Evolutionary conservation across 23 tunicate genomes (phyloP).

Genomic region (Pegea sp.): DNA sequence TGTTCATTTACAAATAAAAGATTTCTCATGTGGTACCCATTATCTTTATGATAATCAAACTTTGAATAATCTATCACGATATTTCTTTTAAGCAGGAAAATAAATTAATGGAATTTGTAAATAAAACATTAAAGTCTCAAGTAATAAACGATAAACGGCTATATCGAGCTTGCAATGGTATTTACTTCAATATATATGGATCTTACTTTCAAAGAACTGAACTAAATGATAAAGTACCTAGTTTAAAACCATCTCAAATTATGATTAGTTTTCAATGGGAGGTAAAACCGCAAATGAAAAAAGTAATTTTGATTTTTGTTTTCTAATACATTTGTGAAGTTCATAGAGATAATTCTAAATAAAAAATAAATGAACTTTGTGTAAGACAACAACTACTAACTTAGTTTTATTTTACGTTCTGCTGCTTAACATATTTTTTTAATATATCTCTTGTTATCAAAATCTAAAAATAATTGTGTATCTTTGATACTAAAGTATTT

Average conservation of each 20-base stretch:
- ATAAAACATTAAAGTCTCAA: neutral
- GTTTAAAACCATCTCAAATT: conserved; percentile 6
- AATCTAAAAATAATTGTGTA: too few relatives aligned
- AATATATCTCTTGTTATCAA: too few relatives aligned
- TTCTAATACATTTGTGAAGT: too few relatives aligned
- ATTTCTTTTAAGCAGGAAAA: conserved; percentile 33
- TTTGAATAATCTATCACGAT: too few relatives aligned
- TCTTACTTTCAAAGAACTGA: neutral
- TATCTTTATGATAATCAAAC: too few relatives aligned
- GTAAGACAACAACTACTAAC: too few relatives aligned
- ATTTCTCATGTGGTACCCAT: neutral
- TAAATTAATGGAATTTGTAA: conserved; percentile 13
- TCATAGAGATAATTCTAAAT: too few relatives aligned
- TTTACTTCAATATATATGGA: conserved; percentile 9
- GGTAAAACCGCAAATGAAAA: conserved; percentile 16
- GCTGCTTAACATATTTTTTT: too few relatives aligned
- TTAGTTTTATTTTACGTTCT: too few relatives aligned
- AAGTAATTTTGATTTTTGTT: conserved; percentile 12
- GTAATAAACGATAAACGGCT: neutral
- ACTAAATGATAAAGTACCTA: neutral
- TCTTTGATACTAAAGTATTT: too few relatives aligned
- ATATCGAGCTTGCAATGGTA: conserved; percentile 15
- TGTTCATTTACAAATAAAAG: neutral
- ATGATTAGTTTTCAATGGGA: conserved; percentile 79
- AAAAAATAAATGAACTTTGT: too few relatives aligned